These are phyloP conservation scores for Siniperca undulata DNA, from an alignment of 2,797 vertebrate species.

Conservation along the genomic window DNA sequence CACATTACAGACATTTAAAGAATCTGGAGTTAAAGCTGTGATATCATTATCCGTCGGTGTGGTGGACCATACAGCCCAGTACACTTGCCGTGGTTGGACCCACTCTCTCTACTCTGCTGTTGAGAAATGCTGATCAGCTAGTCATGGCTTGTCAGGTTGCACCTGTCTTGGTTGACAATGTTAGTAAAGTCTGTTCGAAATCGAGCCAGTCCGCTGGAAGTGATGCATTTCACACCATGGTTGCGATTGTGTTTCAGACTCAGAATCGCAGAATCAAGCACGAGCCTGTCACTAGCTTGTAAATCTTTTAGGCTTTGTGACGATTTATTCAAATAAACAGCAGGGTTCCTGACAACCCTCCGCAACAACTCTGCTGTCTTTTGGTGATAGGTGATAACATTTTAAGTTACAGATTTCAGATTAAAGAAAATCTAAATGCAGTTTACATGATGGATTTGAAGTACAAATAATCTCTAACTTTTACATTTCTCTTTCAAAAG, in stretches of 20 bases:
- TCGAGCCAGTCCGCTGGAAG: conserved; percentile 4
- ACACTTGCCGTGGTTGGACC: background rate
- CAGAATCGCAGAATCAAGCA: conserved; percentile 25
- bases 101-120: background rate
- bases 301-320: background rate
- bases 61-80: background rate
- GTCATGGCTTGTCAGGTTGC: conserved; percentile 21
- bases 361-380: background rate
- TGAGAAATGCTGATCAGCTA: conserved; percentile 1
- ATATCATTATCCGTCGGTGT: background rate
- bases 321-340: conserved; percentile 15
- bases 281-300: conserved; percentile 8
- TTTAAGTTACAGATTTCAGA: conserved; percentile 10
- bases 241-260: conserved; percentile 17
- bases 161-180: conserved; percentile 24
- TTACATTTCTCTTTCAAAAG: background rate
- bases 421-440: conserved; percentile 3
- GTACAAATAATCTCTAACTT: background rate
- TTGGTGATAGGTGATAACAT: background rate
- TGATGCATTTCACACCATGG: background rate
- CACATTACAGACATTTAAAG: background rate
- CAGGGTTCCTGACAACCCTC: conserved; percentile 7
- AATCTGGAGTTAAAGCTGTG: background rate
- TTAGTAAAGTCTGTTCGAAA: background rate
- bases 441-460: background rate